A percentile compares a stretch with the other conserved stretches of the same genome.
These are phyloP conservation scores for Cephus pygmeus DNA, from an alignment of 2,888 invertebrate species.

Conservation along the genomic window DNA sequence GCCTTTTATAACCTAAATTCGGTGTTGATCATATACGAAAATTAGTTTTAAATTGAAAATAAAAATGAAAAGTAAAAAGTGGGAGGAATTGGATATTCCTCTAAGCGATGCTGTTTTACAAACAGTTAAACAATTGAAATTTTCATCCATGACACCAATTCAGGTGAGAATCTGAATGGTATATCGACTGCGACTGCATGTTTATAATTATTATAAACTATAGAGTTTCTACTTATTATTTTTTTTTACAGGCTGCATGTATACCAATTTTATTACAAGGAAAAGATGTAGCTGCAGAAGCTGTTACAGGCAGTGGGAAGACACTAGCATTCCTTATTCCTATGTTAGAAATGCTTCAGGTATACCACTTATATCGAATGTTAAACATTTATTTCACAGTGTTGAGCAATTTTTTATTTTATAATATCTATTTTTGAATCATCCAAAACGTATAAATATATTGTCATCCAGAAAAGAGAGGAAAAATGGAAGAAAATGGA, in stretches of 20 bases:
- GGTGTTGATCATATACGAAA: no score
- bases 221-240: slow-evolving; percentile 8
- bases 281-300: slow-evolving; percentile 98
- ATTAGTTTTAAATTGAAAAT: no score
- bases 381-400: slow-evolving; percentile 10
- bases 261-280: slow-evolving; percentile 89
- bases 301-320: slow-evolving; percentile 98
- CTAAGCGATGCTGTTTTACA: slow-evolving; percentile 65
- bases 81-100: slow-evolving; percentile 66
- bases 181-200: no score
- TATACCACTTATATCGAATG: slow-evolving; percentile 29
- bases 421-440: slow-evolving; percentile 4
- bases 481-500: slow-evolving; percentile 77
- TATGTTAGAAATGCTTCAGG: slow-evolving; percentile 83
- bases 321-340: slow-evolving; percentile 96
- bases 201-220: no score
- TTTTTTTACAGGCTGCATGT: slow-evolving; percentile 76
- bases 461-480: slow-evolving; percentile 70
- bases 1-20: no score
- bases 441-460: background rate
- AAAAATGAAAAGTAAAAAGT: slow-evolving; percentile 61
- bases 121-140: slow-evolving; percentile 69
- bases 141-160: slow-evolving; percentile 72
- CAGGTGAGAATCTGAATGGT: slow-evolving; percentile 58
- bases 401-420: background rate